Evolutionary conservation across 2,113 vertebrate species (phyloP), one percentile per base, ranked within the genome.

Genomic region (Cercopithecus mona): DNA sequence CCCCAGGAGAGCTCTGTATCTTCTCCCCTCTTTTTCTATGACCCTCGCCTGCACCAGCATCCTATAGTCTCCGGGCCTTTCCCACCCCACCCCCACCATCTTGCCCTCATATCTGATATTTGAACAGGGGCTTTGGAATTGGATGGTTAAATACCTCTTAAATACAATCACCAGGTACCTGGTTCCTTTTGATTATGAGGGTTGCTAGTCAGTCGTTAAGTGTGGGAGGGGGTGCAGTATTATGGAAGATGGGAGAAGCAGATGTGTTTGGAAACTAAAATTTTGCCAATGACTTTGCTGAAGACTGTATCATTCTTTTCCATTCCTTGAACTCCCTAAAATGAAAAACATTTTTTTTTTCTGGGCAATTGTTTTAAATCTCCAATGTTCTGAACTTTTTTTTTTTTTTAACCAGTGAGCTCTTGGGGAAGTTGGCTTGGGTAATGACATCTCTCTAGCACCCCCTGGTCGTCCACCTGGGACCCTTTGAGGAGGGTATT

Each of bases 261-360:
- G 43, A 13, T 61, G 2, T 96, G 40, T 90, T 75, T 88, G 38
- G 78, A 92, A 89, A 89, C 27, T 81, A 73, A 91, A 95, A 79
- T 86, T 23, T 83, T 86, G 48, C 55, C 32, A 13, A 35, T 48
- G 32, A 40, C 23, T 38, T 90, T 30, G 75, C 23, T 88, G 35
- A 45, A 57, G 61, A 52, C 8, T n/a, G 3, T 50, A 48, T 64
- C 72, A 72, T 82, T 82, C 32, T 79, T 90, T 76, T 73, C 25
- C 3, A 43, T 22, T 30, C 27, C 1, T 85, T 23, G 5, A 12
- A 20, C 35, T 81, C n/a, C 23, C 18, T 70, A 48, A 30, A 70
- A 20, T n/a, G 8, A 81, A 90, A 75, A 50, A 7, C 32, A 20
- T 48, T 70, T 88, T 86, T 32, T 50, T 18, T 16, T 38, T 55